phyloP scores from a whole-genome alignment of 2,888 invertebrate genomes.

The Meganola albula region DNA sequence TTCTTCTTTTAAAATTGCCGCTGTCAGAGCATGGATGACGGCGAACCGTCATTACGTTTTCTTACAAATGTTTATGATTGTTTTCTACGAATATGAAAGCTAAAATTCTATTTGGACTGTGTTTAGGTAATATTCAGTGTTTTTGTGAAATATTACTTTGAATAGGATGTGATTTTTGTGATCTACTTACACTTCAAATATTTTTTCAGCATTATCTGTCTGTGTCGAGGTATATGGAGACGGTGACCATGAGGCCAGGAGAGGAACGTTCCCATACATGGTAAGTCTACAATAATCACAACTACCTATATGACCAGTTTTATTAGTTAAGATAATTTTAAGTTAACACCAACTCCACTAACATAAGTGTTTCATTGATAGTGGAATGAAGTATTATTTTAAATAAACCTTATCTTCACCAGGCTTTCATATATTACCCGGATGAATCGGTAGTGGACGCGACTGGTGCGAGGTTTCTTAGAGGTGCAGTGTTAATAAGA shows the following conservation, averaged over 20 bases:
- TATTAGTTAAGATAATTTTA: no score
- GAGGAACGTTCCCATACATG: slow-evolving; percentile 53
- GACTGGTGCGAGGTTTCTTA: slow-evolving; percentile 42
- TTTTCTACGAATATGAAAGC: slow-evolving; percentile 47
- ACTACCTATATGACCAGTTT: no score
- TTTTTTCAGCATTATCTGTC: slow-evolving; percentile 32
- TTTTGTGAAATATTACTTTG: not conserved
- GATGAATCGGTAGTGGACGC: slow-evolving; percentile 48
- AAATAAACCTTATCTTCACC: slow-evolving; percentile 9
- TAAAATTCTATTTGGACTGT: slow-evolving; percentile 40
- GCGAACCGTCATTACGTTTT: slow-evolving; percentile 37
- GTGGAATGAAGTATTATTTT: no score
- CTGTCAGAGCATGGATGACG: slow-evolving; percentile 41
- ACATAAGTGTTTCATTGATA: no score
- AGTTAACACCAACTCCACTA: no score
- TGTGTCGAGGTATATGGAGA: slow-evolving; percentile 39
- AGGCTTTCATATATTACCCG: slow-evolving; percentile 64
- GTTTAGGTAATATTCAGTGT: slow-evolving; percentile 39
- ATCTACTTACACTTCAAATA: slow-evolving; percentile 4
- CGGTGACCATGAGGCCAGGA: slow-evolving; percentile 46
- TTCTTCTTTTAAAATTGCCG: slow-evolving; percentile 59
- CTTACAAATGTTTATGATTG: slow-evolving; percentile 32
- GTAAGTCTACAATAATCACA: slow-evolving; percentile 34
- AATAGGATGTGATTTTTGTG: not conserved
- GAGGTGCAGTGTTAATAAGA: slow-evolving; percentile 51